Conservation (phyloP, 2,113 vertebrate genomes). For the Pollachius pollachius region DNA sequence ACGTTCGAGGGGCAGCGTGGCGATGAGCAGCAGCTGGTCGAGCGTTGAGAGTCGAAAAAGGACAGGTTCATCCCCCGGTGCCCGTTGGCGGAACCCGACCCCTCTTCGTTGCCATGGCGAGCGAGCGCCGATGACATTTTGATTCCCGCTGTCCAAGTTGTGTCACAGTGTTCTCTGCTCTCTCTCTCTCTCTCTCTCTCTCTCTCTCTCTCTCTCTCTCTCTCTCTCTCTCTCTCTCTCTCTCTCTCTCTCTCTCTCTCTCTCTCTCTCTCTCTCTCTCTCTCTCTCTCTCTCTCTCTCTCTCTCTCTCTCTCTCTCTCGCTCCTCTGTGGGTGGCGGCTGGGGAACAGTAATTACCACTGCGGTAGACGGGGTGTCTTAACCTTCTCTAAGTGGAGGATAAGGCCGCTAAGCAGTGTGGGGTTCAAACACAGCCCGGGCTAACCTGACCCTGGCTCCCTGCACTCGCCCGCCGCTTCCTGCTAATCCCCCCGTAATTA, state of each 20-base stretch:
- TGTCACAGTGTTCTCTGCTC: no score
- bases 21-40: no score
- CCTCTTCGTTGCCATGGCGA: no score
- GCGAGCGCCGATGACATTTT: no score
- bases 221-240: not conserved
- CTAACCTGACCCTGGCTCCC: not conserved
- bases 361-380: slow-evolving; percentile 3
- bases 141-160: no score
- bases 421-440: not conserved
- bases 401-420: slow-evolving; percentile 9
- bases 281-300: not conserved
- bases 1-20: no score
- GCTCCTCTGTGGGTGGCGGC: no score
- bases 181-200: not conserved
- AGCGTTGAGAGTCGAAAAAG: no score
- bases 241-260: not conserved
- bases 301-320: not conserved
- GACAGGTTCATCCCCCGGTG: no score
- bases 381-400: slow-evolving; percentile 15
- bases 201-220: not conserved
- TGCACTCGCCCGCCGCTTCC: not conserved
- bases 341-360: not conserved
- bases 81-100: no score
- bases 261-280: not conserved
- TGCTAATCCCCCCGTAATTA: slow-evolving; percentile 12